These are phyloP conservation scores for Hippoglossus hippoglossus DNA, from an alignment of 2,797 vertebrate genomes.

Conservation along the genomic window DNA sequence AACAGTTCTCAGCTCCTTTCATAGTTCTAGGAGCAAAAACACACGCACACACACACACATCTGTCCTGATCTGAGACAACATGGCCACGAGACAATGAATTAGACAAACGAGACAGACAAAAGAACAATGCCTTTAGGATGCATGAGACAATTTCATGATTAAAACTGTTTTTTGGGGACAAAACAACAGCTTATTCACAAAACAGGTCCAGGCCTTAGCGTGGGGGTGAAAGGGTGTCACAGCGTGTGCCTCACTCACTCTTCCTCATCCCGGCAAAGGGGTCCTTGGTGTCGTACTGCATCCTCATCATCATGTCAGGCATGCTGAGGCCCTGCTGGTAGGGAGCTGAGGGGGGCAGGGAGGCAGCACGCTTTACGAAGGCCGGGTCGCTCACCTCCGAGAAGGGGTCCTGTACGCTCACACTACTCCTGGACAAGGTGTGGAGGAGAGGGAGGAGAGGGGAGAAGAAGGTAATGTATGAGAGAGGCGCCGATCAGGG, in stretches of 20 bases:
- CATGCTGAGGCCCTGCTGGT: conserved; percentile 93
- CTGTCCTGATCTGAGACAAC: conserved; percentile 61
- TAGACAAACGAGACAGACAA: conserved; percentile 37
- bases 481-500: conserved; percentile 3
- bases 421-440: conserved; percentile 87
- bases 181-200: neutral
- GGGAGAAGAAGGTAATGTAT: neutral
- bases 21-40: conserved; percentile 44
- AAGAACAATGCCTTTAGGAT: conserved; percentile 42
- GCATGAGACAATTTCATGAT: conserved; percentile 29
- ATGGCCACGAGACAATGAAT: conserved; percentile 56
- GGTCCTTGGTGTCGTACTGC: conserved; percentile 97
- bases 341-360: conserved; percentile 90
- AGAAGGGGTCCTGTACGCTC: conserved; percentile 96
- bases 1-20: conserved; percentile 63
- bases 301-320: conserved; percentile 96
- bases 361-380: conserved; percentile 91
- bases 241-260: conserved; percentile 82
- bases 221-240: conserved; percentile 20
- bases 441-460: neutral
- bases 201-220: neutral
- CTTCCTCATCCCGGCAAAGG: conserved; percentile 97
- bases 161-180: too few relatives aligned
- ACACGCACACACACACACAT: conserved; percentile 43
- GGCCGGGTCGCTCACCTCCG: conserved; percentile 92